Conservation (phyloP, 2,113 vertebrate genomes). For the Mustela lutreola region DNA sequence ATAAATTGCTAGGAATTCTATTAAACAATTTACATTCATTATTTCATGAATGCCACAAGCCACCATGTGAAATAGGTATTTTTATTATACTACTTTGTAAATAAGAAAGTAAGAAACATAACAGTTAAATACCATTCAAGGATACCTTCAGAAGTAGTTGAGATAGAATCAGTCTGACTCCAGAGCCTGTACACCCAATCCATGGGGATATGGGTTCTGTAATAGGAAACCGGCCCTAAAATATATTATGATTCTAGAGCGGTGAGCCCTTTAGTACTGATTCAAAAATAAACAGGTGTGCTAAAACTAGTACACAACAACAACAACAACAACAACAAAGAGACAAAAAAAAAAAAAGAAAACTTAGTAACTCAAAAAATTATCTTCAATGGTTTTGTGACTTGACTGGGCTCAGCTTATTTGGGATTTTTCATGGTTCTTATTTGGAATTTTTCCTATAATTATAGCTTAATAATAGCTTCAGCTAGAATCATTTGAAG, state of each 20-base stretch:
- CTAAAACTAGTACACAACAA: background rate
- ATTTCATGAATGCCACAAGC: background rate
- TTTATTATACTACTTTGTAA: background rate
- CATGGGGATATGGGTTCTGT: background rate
- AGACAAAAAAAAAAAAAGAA: no score
- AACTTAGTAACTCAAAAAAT: background rate
- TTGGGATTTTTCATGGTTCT: background rate
- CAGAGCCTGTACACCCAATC: background rate
- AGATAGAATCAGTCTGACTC: background rate
- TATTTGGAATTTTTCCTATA: background rate
- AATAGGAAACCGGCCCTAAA: background rate
- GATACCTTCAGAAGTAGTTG: background rate
- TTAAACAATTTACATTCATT: background rate
- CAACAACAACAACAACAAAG: no score
- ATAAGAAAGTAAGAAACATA: background rate
- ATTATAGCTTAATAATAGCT: no score
- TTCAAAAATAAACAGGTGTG: background rate
- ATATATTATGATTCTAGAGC: background rate
- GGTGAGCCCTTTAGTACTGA: background rate
- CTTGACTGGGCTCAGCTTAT: background rate
- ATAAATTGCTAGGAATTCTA: background rate
- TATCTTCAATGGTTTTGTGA: background rate
- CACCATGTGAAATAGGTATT: background rate
- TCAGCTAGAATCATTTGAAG: background rate
- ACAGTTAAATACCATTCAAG: background rate